Evolutionary conservation across 2,797 vertebrate genomes (phyloP), one percentile per base, ranked within the genome.

Genomic region (Rhinoraja longicauda): DNA sequence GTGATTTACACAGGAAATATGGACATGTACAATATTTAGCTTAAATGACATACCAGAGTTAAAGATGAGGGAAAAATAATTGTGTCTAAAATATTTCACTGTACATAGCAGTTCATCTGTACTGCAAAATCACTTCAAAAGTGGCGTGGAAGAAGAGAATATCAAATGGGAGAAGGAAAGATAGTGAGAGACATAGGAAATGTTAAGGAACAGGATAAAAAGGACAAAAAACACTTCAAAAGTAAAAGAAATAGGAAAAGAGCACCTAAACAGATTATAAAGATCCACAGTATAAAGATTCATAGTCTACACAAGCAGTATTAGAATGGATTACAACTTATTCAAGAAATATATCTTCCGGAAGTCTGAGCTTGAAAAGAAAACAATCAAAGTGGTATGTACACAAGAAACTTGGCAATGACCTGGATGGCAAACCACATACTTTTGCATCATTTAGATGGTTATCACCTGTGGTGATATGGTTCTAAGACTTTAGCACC

Each of bases 391-490:
- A 67, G 70, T 36, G 92, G 90, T 75, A 92, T 92, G 67, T 75
- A 92, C 70, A 92, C 90, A 45, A 39, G 70, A 92, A 92, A 92
- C 39, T 75, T 92, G 90, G 90, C 90, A 75, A 92, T 75, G 10
- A 53, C 75, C 26, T 45, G 67, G 39, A 75, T 73, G 67, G 90
- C 29, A 67, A 92, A 92, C 90, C 90, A 92, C 90, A 75, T 75
- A 73, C 90, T 92, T 92, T 75, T 75, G 90, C 90, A 92, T 92
- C 90, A 92, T 92, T 92, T 92, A 92, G 90, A 72, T 75, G 90
- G 90, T 75, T 92, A 92, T 92, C 90, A 53, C 39, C 75, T 92
- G 70, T 73, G 90, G 90, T 72, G 90, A 92, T 72, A 92, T 75
- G 90, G 67, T 92, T 92, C 90, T 92, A 73, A 75, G 67, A 57